Evolutionary conservation across 2,888 invertebrate genomes (phyloP), one percentile per base, ranked within the genome.

Genomic region (Calameuta idolon): DNA sequence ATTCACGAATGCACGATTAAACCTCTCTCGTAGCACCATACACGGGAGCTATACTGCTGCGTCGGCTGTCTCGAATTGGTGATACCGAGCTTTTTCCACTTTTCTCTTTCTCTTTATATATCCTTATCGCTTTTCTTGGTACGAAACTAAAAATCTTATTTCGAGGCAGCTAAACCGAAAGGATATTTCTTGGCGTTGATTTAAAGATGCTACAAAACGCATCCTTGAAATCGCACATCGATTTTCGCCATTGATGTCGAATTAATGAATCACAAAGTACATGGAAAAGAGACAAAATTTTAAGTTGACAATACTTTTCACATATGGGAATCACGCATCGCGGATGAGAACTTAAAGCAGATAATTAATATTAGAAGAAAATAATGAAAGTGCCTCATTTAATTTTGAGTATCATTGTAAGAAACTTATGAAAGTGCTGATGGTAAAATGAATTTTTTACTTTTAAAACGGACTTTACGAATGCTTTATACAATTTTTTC

Each of bases 101-200:
- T 35, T 69, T 75, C 23, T 77, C 69, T 77, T 69, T 75, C 12
- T 30, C 75, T 37, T 34, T 69, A 69, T 77, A 75, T 69, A 33
- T 71, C 75, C 55, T 55, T 55, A 23, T 55, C 55, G 55, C 55
- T 55, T 55, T 23, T 23, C 55, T 55, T 55, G 55, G 55, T 55
- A 55, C 55, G 55, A 55, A 23, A 55, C 23, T 55, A 23, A 23
- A 55, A 55, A 55, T 55, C 23, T 55, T 23, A 55, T 55, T 55
- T 55, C 55, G 40, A 40, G 9, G 55, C 55, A 55, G 55, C 23
- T 23, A 23, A 55, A 23, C 55, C 55, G 23, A 23, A 9, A 55
- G 55, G 23, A 55, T 55, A 55, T 23, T 55, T 23, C 55, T 23
- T 23, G 55, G 55, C 23, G 23, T 2, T 55, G 55, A 55, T 55